Base-by-base conservation (phyloP, 1,140 invertebrate genomes). In the Acromyrmex heyeri region DNA sequence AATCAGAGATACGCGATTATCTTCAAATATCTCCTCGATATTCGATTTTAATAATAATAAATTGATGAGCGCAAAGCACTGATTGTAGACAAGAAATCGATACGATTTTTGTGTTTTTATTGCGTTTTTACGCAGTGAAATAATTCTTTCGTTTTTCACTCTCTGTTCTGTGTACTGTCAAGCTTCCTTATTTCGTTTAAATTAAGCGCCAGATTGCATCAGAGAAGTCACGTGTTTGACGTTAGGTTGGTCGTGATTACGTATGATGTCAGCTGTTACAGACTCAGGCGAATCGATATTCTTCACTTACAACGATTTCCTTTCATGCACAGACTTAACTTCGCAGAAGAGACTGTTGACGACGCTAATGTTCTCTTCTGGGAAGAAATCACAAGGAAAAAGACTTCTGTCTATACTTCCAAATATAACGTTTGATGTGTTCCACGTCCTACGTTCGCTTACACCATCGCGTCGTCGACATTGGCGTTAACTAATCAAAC, bases 191-290 rank as follows among this genome's bases (percentile, higher is more conserved):
- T 12, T 27, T 16, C n/a, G 14, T 83, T 75, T 50, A 30, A 83
- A 83, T n/a, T 83, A 50, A 73, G 55, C 79, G 79, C 69, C 18
- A 70, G 10, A 14, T 24, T 7, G 44, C 2, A 21, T 16, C 27
- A 7, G 48, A 5, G 3, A 30, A 57, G 34, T 55, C 77, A 81
- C 77, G 77, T 81, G 77, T 7, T 21, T 57, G 14, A 24, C 24
- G 67, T n/a, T 82, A 44, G 5, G 64, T 55, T 34, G 50, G 30
- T 4, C 18, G 8, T 21, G 12, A n/a, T 59, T 72, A 48, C 24
- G 65, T 59, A 0, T 30, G 3, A 30, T 30, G 12, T n/a, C 21
- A 21, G 24, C 24, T 18, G 55, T 72, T 38, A 24, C 30, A 70
- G 30, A 38, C n/a, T 55, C 50, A n/a, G 21, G 48, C 16, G 38